phyloP scores from a whole-genome alignment of 2,113 vertebrate species.

The Scomber japonicus region DNA sequence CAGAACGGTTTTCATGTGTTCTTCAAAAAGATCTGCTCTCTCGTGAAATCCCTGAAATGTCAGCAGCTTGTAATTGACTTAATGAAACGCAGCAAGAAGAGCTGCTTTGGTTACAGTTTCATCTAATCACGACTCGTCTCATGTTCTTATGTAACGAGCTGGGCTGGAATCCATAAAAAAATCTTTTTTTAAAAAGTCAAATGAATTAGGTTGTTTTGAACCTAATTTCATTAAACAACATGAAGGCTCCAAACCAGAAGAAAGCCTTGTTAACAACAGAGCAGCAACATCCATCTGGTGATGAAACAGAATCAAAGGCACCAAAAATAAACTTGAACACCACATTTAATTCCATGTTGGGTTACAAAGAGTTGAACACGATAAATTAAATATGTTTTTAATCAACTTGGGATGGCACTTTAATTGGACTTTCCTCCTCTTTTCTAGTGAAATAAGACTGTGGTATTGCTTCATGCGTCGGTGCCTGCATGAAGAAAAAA shows the following conservation, averaged over 20 bases:
- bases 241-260: constrained; percentile 23
- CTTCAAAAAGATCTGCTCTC: constrained; percentile 6
- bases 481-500: too few relatives aligned
- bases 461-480: too few relatives aligned
- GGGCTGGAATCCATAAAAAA: constrained; percentile 46
- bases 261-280: constrained; percentile 28
- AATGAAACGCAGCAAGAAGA: constrained; percentile 33
- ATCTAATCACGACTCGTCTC: constrained; percentile 2
- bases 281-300: constrained; percentile 17
- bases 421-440: constrained; percentile 3
- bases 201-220: constrained; percentile 33
- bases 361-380: neutral
- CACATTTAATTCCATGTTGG: neutral
- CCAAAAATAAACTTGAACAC: constrained; percentile 8
- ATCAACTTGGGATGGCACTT: neutral
- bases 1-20: constrained; percentile 3
- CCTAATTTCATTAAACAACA: constrained; percentile 28
- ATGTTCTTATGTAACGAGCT: constrained; percentile 21
- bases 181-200: neutral
- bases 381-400: constrained; percentile 30
- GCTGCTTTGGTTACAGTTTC: neutral
- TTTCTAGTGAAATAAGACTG: neutral
- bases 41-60: constrained; percentile 41
- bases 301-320: constrained; percentile 30
- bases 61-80: constrained; percentile 39